Percentiles rank a stretch among this genome's conserved stretches.
phyloP scores from a whole-genome alignment of 2,113 vertebrate genomes.

The Empidonax traillii region DNA sequence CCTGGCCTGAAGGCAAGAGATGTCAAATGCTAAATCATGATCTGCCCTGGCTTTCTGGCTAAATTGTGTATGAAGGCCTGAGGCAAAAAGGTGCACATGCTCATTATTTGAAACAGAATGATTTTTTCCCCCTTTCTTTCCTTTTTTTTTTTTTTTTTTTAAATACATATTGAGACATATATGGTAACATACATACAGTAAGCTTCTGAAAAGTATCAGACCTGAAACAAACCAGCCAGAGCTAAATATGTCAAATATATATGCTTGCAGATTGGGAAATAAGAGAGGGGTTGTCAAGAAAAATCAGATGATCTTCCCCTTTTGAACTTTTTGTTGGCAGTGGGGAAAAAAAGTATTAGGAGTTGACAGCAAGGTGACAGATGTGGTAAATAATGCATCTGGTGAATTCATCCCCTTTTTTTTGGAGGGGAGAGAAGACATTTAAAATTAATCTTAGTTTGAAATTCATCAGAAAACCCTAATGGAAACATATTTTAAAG shows the following conservation, averaged over 20 bases:
- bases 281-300: slow-evolving; percentile 24
- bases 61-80: slow-evolving; percentile 99
- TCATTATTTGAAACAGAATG: slow-evolving; percentile 98
- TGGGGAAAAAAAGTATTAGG: not conserved
- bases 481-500: not conserved
- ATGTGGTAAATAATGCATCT: slow-evolving; percentile 55
- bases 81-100: slow-evolving; percentile 98
- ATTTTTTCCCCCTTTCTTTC: slow-evolving; percentile 66
- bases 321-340: slow-evolving; percentile 62
- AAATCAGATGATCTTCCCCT: slow-evolving; percentile 49
- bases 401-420: not conserved
- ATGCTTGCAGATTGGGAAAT: slow-evolving; percentile 49
- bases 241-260: slow-evolving; percentile 35
- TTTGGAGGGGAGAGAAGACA: not conserved
- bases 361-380: slow-evolving; percentile 49
- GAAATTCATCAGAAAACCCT: not conserved
- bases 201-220: slow-evolving; percentile 59
- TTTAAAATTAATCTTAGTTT: not conserved
- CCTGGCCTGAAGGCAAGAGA: slow-evolving; percentile 93
- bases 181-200: slow-evolving; percentile 67
- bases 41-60: slow-evolving; percentile 99
- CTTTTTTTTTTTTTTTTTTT: not conserved
- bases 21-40: slow-evolving; percentile 99
- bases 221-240: slow-evolving; percentile 42
- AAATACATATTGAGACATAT: slow-evolving; percentile 77